Evolutionary conservation across 2,888 invertebrate species (phyloP).

Genomic region (Hirtodrosophila alboralis): DNA sequence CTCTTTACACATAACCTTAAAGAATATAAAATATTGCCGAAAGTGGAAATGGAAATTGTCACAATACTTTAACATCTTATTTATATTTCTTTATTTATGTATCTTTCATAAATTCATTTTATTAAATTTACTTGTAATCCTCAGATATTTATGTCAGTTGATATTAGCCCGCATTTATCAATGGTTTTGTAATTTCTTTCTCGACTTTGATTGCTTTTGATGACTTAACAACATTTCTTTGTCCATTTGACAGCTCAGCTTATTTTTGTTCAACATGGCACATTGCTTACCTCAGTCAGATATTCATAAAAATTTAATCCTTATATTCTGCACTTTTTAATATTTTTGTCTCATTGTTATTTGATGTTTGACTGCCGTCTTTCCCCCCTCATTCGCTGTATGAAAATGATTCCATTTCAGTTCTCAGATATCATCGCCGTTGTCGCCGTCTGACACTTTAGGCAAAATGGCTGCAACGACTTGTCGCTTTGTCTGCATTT

Average conservation of each 20-base stretch:
- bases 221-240: slow-evolving; percentile 20
- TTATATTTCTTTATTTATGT: too few relatives aligned
- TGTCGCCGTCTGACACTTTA: slow-evolving; percentile 56
- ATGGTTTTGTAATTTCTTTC: slow-evolving; percentile 4
- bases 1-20: too few relatives aligned
- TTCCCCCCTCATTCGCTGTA: slow-evolving; percentile 16
- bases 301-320: slow-evolving; percentile 50
- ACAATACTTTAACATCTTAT: too few relatives aligned
- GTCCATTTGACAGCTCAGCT: slow-evolving; percentile 8
- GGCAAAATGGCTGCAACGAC: slow-evolving; percentile 68
- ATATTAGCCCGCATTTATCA: slow-evolving; percentile 7
- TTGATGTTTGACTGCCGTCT: too few relatives aligned
- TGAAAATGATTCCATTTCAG: slow-evolving; percentile 55
- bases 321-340: slow-evolving; percentile 29
- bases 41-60: too few relatives aligned
- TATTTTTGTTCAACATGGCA: slow-evolving; percentile 1
- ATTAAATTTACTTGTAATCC: slow-evolving; percentile 2
- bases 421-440: slow-evolving; percentile 25
- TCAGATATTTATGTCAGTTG: slow-evolving; percentile 17
- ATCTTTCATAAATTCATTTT: background rate
- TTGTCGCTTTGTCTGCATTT: slow-evolving; percentile 77
- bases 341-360: slow-evolving; percentile 26
- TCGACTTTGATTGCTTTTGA: slow-evolving; percentile 9
- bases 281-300: too few relatives aligned
- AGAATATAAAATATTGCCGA: too few relatives aligned